Percentiles rank a stretch among this genome's conserved stretches.
These are phyloP conservation scores for Willisornis vidua DNA, from an alignment of 2,113 vertebrate species.

Conservation along the genomic window DNA sequence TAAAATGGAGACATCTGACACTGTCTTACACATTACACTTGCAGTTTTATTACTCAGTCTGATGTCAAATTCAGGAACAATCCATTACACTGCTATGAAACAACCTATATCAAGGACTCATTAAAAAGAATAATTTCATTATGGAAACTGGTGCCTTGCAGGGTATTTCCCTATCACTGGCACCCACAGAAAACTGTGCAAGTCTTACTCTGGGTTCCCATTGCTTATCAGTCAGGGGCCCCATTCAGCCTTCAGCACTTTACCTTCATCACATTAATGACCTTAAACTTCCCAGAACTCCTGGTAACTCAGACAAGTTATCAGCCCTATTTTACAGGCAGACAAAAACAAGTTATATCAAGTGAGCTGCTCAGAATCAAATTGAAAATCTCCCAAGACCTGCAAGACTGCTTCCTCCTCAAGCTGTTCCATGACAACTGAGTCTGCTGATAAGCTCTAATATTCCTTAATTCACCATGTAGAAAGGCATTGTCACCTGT, in stretches of 20 bases:
- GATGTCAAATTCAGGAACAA: conserved; percentile 25
- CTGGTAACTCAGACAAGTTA: neutral
- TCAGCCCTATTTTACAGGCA: neutral
- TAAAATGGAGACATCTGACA: conserved; percentile 5
- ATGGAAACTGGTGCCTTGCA: neutral
- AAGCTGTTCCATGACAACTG: neutral
- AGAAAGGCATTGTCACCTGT: neutral
- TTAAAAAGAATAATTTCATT: neutral
- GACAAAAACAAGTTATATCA: neutral
- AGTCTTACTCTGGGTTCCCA: neutral
- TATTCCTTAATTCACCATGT: neutral
- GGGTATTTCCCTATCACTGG: neutral
- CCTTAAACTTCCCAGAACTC: neutral
- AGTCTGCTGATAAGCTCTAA: neutral
- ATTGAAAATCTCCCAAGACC: neutral
- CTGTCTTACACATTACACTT: neutral
- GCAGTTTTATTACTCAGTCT: neutral
- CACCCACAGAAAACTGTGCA: neutral
- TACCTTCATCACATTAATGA: neutral
- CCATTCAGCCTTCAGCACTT: neutral
- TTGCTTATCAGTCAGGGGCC: neutral
- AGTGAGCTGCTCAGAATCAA: neutral
- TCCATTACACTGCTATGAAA: neutral
- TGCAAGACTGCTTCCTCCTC: neutral
- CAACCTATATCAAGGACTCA: neutral